Conservation (phyloP, 2,888 invertebrate species). For the Trichopria drosophilae region DNA sequence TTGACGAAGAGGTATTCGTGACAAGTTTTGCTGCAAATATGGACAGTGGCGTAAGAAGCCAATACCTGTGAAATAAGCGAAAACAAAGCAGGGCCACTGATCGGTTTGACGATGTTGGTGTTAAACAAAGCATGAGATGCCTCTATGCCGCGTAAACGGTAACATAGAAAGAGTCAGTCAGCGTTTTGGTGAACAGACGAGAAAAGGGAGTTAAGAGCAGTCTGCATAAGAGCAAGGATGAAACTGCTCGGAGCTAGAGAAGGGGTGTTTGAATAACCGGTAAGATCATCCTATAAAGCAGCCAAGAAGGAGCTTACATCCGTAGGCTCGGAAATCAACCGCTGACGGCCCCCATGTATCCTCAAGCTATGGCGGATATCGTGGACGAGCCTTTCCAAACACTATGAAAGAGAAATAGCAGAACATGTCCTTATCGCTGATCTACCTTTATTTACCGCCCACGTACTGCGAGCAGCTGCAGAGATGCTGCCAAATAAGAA, state of each 20-base stretch:
- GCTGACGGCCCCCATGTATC: too few relatives aligned
- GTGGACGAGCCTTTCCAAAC: too few relatives aligned
- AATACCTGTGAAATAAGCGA: too few relatives aligned
- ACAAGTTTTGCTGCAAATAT: too few relatives aligned
- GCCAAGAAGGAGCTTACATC: constrained; percentile 21
- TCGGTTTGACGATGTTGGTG: not conserved
- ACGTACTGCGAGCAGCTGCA: constrained; percentile 26
- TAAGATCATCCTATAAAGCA: constrained; percentile 3
- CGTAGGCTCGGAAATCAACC: too few relatives aligned
- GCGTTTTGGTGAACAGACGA: constrained; percentile 37
- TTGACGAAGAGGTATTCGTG: constrained; percentile 14
- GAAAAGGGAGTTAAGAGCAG: constrained; percentile 31
- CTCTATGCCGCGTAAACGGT: constrained; percentile 17
- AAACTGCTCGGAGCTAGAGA: constrained; percentile 18
- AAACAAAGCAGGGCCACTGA: not conserved
- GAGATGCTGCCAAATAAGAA: constrained; percentile 27
- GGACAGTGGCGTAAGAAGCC: too few relatives aligned
- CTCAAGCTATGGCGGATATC: too few relatives aligned
- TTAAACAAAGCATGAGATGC: constrained; percentile 17
- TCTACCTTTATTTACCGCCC: constrained; percentile 21
- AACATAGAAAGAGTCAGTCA: constrained; percentile 7
- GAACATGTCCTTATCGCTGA: not conserved
- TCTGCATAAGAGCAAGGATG: constrained; percentile 23
- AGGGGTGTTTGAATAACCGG: not conserved
- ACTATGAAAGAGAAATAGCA: constrained; percentile 2